phyloP scores from a whole-genome alignment of 2,888 invertebrate species.

The Carpatolechia fugitivella region DNA sequence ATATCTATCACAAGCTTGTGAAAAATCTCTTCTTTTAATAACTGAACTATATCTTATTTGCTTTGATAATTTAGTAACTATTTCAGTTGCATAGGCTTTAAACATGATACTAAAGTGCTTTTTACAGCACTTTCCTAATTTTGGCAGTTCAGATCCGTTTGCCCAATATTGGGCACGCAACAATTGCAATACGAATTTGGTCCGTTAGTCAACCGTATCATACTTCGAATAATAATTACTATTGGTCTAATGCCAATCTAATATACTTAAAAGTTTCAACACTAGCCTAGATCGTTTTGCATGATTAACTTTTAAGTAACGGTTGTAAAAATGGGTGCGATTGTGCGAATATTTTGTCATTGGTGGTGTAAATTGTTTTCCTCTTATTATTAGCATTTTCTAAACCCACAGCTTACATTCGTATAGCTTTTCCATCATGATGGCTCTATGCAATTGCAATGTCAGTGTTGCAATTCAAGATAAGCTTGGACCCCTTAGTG shows the following conservation, averaged over 20 bases:
- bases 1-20: too few relatives aligned
- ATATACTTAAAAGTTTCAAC: background rate
- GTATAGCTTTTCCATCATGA: too few relatives aligned
- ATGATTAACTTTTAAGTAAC: background rate
- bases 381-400: too few relatives aligned
- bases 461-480: too few relatives aligned
- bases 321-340: background rate
- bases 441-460: too few relatives aligned
- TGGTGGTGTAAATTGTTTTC: too few relatives aligned
- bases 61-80: too few relatives aligned
- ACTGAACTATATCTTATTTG: too few relatives aligned
- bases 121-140: background rate
- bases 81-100: too few relatives aligned
- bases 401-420: too few relatives aligned
- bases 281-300: background rate
- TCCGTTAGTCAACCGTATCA: background rate
- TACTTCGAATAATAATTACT: background rate
- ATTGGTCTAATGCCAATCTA: background rate
- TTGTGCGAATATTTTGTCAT: background rate
- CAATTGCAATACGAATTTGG: background rate
- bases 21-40: too few relatives aligned
- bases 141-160: background rate
- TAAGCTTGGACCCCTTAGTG: too few relatives aligned
- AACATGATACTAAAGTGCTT: background rate
- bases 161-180: conserved; percentile 2